Evolutionary conservation across 2,113 vertebrate species (phyloP).

Genomic region (Amblyopsis rosae): DNA sequence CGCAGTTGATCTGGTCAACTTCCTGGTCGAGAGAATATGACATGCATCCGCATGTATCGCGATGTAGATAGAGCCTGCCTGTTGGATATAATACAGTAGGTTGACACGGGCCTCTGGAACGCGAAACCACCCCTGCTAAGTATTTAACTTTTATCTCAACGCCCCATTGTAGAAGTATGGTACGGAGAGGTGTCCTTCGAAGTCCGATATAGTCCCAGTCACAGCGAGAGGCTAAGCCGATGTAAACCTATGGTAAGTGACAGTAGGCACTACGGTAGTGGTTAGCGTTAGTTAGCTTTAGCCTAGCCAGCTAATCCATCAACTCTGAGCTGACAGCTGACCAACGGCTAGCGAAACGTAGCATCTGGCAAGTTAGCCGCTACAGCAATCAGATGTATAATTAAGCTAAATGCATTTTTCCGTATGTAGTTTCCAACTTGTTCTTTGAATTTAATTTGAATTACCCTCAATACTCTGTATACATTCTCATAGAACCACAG

Average conservation of each 20-base stretch:
- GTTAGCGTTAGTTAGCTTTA: slow-evolving; percentile 39
- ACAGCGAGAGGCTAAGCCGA: slow-evolving; percentile 21
- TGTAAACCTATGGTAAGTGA: slow-evolving; percentile 52
- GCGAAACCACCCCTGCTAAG: slow-evolving; percentile 60
- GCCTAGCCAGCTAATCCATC: slow-evolving; percentile 65
- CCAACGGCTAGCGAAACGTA: slow-evolving; percentile 39
- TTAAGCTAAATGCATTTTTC: slow-evolving; percentile 25
- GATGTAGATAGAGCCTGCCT: neutral
- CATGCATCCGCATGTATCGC: slow-evolving; percentile 60
- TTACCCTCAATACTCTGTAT: neutral
- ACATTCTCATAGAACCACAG: neutral
- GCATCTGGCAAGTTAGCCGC: slow-evolving; percentile 50
- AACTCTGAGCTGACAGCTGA: slow-evolving; percentile 69
- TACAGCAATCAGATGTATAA: slow-evolving; percentile 11
- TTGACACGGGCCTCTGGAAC: slow-evolving; percentile 63
- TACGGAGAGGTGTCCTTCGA: neutral
- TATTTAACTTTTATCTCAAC: slow-evolving; percentile 8
- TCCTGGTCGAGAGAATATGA: slow-evolving; percentile 58
- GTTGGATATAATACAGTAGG: slow-evolving; percentile 24
- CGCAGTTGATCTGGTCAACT: slow-evolving; percentile 40
- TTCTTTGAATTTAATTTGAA: neutral
- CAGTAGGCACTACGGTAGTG: neutral
- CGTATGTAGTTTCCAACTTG: slow-evolving; percentile 3
- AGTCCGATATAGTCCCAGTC: slow-evolving; percentile 21
- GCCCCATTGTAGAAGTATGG: neutral